Evolutionary conservation across 2,888 invertebrate species (phyloP).

Genomic region (Melinaea menophilus): DNA sequence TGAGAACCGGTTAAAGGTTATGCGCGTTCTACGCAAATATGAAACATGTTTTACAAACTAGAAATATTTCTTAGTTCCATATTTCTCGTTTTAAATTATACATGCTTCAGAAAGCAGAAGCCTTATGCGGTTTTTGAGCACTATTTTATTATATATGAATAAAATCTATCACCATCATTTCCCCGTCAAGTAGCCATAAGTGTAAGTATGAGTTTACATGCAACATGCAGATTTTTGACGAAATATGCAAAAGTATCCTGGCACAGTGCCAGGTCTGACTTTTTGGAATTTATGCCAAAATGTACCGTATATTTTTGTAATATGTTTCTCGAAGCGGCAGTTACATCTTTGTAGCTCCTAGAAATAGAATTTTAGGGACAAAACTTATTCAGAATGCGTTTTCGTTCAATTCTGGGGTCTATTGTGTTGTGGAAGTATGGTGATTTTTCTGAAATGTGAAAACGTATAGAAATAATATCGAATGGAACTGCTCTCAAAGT

Average conservation of each 20-base stretch:
- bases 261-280: slow-evolving; percentile 18
- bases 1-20: too few species aligned
- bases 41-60: too few species aligned
- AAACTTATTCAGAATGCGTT: slow-evolving; percentile 18
- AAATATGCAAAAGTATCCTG: slow-evolving; percentile 28
- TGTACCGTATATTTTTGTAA: slow-evolving; percentile 10
- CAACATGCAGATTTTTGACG: slow-evolving; percentile 26
- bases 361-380: slow-evolving; percentile 18
- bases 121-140: too few species aligned
- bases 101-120: too few species aligned
- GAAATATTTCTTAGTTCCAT: too few species aligned
- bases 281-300: slow-evolving; percentile 3
- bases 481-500: slow-evolving; percentile 7
- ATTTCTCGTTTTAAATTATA: too few species aligned
- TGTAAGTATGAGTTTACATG: slow-evolving; percentile 21
- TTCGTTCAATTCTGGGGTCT: slow-evolving; percentile 17
- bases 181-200: slow-evolving; percentile 16
- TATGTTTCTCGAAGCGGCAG: background rate
- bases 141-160: too few species aligned
- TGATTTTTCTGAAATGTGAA: slow-evolving; percentile 16
- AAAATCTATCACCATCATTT: slow-evolving; percentile 17
- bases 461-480: slow-evolving; percentile 22
- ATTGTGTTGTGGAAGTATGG: slow-evolving; percentile 18
- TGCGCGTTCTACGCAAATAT: too few species aligned
- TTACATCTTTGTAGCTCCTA: slow-evolving; percentile 4